These are phyloP conservation scores for Chymomyza costata DNA, from an alignment of 1,140 invertebrate species.

Conservation along the genomic window DNA sequence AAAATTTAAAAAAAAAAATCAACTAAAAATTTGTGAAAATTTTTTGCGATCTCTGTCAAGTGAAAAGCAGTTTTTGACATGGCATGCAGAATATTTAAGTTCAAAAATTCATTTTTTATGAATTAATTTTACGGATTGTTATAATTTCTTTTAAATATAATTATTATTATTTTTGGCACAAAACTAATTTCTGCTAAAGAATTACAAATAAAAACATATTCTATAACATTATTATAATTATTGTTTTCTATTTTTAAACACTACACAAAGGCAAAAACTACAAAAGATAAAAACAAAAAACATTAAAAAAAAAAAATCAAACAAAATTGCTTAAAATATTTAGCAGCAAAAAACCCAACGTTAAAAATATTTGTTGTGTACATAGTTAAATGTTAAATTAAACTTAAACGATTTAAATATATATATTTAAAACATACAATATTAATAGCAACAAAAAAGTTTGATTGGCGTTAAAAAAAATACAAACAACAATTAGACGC, in stretches of 20 bases:
- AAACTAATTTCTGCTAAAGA: conserved; percentile 32
- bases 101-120: conserved; percentile 65
- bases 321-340: conserved; percentile 55
- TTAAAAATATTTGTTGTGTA: conserved; percentile 69
- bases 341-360: conserved; percentile 63
- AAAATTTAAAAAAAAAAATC: conserved; percentile 16
- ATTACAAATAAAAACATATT: conserved; percentile 10
- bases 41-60: conserved; percentile 51
- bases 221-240: conserved; percentile 15
- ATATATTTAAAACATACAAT: conserved; percentile 52
- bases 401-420: conserved; percentile 18
- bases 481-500: conserved; percentile 29
- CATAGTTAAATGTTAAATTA: conserved; percentile 70
- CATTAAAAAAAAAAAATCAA: conserved; percentile 31
- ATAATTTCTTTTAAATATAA: conserved; percentile 42
- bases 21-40: conserved; percentile 42
- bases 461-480: conserved; percentile 48
- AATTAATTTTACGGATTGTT: conserved; percentile 27
- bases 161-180: conserved; percentile 37
- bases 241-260: conserved; percentile 70
- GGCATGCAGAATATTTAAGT: conserved; percentile 34
- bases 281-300: conserved; percentile 27
- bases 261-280: conserved; percentile 8
- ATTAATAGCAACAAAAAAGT: conserved; percentile 45
- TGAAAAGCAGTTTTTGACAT: conserved; percentile 26